Conservation (phyloP, 2,113 vertebrate genomes). For the Meleagris gallopavo region DNA sequence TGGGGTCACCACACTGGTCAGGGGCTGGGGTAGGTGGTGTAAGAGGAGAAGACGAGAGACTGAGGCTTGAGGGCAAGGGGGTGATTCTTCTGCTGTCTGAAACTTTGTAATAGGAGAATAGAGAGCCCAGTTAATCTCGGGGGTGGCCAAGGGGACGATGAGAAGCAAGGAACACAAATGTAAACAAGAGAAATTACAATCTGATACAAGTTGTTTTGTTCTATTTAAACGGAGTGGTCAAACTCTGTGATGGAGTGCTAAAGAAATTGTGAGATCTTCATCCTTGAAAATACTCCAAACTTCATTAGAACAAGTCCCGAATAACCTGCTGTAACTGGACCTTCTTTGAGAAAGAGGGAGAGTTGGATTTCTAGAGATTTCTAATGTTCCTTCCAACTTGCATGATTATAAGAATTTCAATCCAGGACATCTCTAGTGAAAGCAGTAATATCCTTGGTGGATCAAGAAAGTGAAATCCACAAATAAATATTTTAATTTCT, state of each 20-base stretch:
- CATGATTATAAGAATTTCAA: not conserved
- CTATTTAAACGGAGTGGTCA: not conserved
- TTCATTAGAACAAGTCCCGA: not conserved
- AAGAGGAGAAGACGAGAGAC: not conserved
- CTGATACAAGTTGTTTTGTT: not conserved
- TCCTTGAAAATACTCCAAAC: not conserved
- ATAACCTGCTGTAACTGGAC: not conserved
- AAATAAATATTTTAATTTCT: conserved; percentile 4
- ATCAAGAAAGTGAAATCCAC: conserved; percentile 31
- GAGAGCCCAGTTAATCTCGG: not conserved
- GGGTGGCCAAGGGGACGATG: not conserved
- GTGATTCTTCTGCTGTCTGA: not conserved
- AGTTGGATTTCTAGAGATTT: not conserved
- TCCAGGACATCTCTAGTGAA: not conserved
- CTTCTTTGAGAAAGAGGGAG: not conserved
- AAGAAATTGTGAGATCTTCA: rapidly evolving
- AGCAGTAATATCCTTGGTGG: conserved; percentile 13
- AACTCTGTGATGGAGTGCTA: rapidly evolving
- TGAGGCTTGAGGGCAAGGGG: not conserved
- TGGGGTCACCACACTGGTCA: not conserved
- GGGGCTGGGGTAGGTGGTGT: not conserved
- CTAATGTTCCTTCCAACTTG: not conserved
- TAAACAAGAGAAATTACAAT: not conserved
- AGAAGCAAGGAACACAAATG: not conserved
- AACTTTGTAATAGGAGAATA: not conserved